Evolutionary conservation across 35 echinoderm and acorn worm species (phyloP).

Genomic region (Apostichopus parvimensis): DNA sequence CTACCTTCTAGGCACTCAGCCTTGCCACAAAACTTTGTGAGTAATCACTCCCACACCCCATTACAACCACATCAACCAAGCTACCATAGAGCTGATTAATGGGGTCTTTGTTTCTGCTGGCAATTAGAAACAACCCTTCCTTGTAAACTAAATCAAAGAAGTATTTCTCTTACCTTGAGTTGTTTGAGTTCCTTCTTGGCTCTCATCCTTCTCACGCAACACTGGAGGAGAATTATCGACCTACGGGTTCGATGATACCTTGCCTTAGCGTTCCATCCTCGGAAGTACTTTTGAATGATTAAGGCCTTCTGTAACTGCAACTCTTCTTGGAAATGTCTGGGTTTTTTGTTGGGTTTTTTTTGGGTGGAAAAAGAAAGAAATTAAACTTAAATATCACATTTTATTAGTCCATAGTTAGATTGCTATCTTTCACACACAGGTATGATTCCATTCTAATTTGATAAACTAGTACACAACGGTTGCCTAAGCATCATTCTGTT

Average conservation of each 20-base stretch:
- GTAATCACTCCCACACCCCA: neutral
- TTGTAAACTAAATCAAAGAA: neutral
- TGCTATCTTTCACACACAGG: too few relatives aligned
- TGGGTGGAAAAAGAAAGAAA: neutral
- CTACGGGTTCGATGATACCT: slow-evolving; percentile 65
- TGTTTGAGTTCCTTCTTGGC: slow-evolving; percentile 91
- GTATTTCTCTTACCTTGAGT: slow-evolving; percentile 69
- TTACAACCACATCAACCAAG: too few relatives aligned
- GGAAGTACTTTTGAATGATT: slow-evolving; percentile 73
- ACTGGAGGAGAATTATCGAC: slow-evolving; percentile 83
- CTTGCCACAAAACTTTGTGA: too few relatives aligned
- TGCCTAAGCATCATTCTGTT: neutral
- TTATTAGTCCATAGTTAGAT: too few relatives aligned
- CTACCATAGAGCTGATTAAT: too few relatives aligned
- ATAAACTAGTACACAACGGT: neutral
- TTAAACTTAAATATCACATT: too few relatives aligned
- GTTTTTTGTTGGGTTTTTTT: neutral
- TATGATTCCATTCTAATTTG: too few relatives aligned
- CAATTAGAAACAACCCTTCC: too few relatives aligned
- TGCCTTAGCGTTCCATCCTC: slow-evolving; percentile 77
- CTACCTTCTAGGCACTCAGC: too few relatives aligned
- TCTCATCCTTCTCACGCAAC: slow-evolving; percentile 82
- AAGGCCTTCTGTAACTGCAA: slow-evolving; percentile 64
- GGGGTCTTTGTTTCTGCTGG: too few relatives aligned
- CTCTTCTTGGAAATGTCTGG: slow-evolving; percentile 26